phyloP scores from a whole-genome alignment of 2,888 invertebrate species.

The Scrobipalpa atriplicella region DNA sequence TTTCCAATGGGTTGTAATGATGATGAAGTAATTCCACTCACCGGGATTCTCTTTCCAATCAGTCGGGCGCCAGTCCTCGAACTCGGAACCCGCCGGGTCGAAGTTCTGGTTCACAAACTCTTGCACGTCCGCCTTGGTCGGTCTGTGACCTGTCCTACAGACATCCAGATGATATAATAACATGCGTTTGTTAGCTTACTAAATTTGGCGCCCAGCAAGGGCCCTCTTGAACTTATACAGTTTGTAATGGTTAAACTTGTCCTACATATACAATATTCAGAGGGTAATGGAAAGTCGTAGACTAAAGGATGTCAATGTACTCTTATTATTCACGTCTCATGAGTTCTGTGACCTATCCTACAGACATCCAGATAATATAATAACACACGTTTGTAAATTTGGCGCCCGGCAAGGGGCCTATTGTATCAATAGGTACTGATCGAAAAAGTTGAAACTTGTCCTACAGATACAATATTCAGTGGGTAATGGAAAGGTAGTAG shows the following conservation, averaged over 20 bases:
- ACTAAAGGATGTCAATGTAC: too few relatives aligned
- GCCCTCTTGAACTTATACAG: too few relatives aligned
- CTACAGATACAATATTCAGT: too few relatives aligned
- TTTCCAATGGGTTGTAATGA: not conserved
- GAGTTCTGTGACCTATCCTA: conserved; percentile 54
- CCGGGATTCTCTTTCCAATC: conserved; percentile 90
- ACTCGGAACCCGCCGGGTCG: conserved; percentile 88
- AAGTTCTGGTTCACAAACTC: conserved; percentile 85
- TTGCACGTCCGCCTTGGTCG: conserved; percentile 76
- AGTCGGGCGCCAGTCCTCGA: conserved; percentile 86
- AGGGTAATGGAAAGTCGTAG: too few relatives aligned
- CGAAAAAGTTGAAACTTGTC: too few relatives aligned
- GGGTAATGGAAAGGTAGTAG: too few relatives aligned
- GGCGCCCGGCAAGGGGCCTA: too few relatives aligned
- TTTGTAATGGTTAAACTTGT: too few relatives aligned
- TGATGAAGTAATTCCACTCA: conserved; percentile 43
- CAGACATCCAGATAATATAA: conserved; percentile 35
- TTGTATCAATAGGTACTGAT: too few relatives aligned
- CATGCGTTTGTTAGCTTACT: not conserved
- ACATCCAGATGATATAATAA: conserved; percentile 14
- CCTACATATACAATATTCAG: too few relatives aligned
- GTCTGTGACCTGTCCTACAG: conserved; percentile 75
- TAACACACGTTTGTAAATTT: not conserved
- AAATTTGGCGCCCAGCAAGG: too few relatives aligned
- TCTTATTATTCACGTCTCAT: too few relatives aligned